phyloP scores from a whole-genome alignment of 2,888 invertebrate species.

The Sinelater perroti region DNA sequence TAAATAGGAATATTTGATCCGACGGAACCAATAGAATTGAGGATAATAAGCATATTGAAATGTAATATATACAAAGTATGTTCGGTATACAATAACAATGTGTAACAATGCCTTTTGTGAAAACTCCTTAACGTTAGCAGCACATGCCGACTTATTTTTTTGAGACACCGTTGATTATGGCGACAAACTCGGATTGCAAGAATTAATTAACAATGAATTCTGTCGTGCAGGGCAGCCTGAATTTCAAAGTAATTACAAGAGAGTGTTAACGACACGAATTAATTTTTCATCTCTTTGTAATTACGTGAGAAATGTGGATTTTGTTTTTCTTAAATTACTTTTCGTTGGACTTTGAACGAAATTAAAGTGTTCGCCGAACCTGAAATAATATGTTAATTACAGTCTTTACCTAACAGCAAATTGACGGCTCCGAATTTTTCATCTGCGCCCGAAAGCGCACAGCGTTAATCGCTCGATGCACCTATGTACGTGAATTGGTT shows the following conservation, averaged over 20 bases:
- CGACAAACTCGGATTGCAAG: slow-evolving; percentile 21
- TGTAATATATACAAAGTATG: too few relatives aligned
- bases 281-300: slow-evolving; percentile 39
- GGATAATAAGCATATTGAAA: too few relatives aligned
- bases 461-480: too few relatives aligned
- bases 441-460: neutral
- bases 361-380: slow-evolving; percentile 17
- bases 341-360: slow-evolving; percentile 10
- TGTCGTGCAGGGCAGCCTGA: slow-evolving; percentile 12
- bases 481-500: too few relatives aligned
- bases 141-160: too few relatives aligned
- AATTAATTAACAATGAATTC: slow-evolving; percentile 28
- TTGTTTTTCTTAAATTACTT: slow-evolving; percentile 23
- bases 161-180: too few relatives aligned
- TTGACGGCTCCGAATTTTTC: neutral
- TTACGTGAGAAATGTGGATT: slow-evolving; percentile 25
- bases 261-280: slow-evolving; percentile 36
- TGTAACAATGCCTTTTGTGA: too few relatives aligned
- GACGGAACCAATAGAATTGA: too few relatives aligned
- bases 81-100: too few relatives aligned
- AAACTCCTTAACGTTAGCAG: too few relatives aligned
- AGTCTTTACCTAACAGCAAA: neutral
- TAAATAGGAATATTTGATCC: too few relatives aligned
- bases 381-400: slow-evolving; percentile 14
- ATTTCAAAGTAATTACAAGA: slow-evolving; percentile 33